A percentile compares a stretch with the other conserved stretches of the same genome.
These are phyloP conservation scores for Phlogophora meticulosa DNA, from an alignment of 2,888 invertebrate genomes.

Conservation along the genomic window DNA sequence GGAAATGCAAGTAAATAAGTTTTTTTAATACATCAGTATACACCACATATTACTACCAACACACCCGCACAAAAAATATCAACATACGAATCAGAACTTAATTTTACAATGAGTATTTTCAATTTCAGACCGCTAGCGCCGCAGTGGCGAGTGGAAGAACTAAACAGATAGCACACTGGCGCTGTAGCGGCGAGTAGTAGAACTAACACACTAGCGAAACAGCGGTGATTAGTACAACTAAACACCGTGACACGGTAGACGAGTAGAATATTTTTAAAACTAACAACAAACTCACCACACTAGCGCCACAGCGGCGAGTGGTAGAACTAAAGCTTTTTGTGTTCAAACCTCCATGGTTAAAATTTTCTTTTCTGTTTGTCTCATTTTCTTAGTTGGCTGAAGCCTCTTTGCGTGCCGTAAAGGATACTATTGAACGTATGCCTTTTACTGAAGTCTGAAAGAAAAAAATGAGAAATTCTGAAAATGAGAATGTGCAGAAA, in stretches of 20 bases:
- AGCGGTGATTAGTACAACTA: not conserved
- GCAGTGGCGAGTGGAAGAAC: slow-evolving; percentile 2
- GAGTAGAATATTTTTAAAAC: not conserved
- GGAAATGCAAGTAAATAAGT: too few species aligned
- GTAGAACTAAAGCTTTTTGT: slow-evolving; percentile 8
- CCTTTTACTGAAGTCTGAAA: slow-evolving; percentile 96
- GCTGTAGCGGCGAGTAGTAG: slow-evolving; percentile 2
- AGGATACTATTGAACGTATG: slow-evolving; percentile 96
- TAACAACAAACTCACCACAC: not conserved
- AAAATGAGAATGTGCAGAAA: slow-evolving; percentile 50
- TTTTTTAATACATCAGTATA: not conserved
- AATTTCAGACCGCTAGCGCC: slow-evolving; percentile 28
- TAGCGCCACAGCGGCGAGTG: not conserved
- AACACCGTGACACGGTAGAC: not conserved
- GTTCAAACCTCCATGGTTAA: slow-evolving; percentile 12
- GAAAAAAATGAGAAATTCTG: slow-evolving; percentile 65
- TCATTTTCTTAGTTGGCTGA: slow-evolving; percentile 45
- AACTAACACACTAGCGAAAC: not conserved
- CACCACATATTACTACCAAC: slow-evolving; percentile 11
- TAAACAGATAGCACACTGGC: not conserved
- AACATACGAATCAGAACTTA: slow-evolving; percentile 24
- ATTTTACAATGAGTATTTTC: slow-evolving; percentile 43
- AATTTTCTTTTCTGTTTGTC: not conserved
- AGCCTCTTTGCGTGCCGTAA: slow-evolving; percentile 93
- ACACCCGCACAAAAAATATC: slow-evolving; percentile 37